These are phyloP conservation scores for Crocodylus rhombifer DNA, from an alignment of 2,797 vertebrate genomes.

Conservation along the genomic window DNA sequence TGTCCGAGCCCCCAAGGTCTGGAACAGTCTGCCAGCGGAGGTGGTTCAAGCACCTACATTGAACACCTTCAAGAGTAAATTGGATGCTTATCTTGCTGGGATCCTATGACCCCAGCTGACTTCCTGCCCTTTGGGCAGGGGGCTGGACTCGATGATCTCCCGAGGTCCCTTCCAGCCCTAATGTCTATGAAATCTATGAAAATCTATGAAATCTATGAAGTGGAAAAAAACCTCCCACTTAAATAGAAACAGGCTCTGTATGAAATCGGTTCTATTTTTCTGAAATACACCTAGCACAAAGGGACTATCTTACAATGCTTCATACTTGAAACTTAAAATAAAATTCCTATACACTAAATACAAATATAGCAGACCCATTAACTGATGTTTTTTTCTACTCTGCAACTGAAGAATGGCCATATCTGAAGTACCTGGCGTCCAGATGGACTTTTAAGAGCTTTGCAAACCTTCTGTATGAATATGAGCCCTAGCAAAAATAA, in stretches of 20 bases:
- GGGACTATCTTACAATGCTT: neutral
- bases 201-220: too few species aligned
- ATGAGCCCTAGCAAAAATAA: neutral
- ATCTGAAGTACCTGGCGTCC: neutral
- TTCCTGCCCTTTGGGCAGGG: too few species aligned
- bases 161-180: too few species aligned
- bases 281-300: neutral
- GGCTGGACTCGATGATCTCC: too few species aligned
- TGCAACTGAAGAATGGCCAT: neutral
- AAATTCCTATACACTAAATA: neutral
- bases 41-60: too few species aligned
- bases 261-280: neutral
- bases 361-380: neutral
- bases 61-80: too few species aligned
- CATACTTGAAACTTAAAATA: neutral
- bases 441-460: neutral
- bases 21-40: too few species aligned
- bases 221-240: neutral
- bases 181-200: too few species aligned
- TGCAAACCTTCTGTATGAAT: neutral
- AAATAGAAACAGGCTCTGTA: neutral
- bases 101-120: too few species aligned
- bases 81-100: too few species aligned
- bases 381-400: neutral
- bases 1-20: too few species aligned